Base-by-base conservation (phyloP, 2,113 vertebrate genomes). In the Hemicordylus capensis region DNA sequence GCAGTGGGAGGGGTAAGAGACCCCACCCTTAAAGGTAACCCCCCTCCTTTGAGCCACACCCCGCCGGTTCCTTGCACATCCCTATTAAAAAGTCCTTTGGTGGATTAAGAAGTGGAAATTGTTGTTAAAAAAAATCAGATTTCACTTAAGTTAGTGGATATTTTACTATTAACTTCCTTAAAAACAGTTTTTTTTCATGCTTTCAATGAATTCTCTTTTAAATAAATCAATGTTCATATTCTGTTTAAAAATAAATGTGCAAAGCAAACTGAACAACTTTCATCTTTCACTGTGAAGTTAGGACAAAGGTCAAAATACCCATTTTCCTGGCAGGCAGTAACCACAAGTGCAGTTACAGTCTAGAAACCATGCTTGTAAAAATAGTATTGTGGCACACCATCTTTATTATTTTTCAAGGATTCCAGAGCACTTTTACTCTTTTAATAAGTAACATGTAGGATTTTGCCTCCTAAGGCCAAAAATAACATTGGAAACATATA, bases 291-390 rank as follows among this genome's bases (percentile, higher is more conserved):
- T 42, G 59, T 80, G 12, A 69, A 14, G 37, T 87, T 2, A 64
- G 92, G 87, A 83, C 51, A 75, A 85, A 91, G 80, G 86, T 93
- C 90, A 90, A 85, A 91, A 93, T 87, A 77, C 70, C 76, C 59
- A 6, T 92, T 91, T 77, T 80, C 87, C 78, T 86, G 42, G 34
- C 26, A 76, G 75, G 56, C 39, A 90, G 67, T 75, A 59, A 37
- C 77, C 93, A 59, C 58, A 81, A 90, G 44, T 63, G 26, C 46
- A 70, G 79, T 74, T 44, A 56, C 84, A 2, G 39, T 67, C 48
- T 70, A 76, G 82, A 81, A 87, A 76, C 0, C 4, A 1, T 61
- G 22, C 80, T 75, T 85, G 39, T 82, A 63, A 66, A 90, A 80
- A 14, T 88, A 85, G 89, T 82, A 17, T 59, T 86, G 87, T 56